Evolutionary conservation across 2,113 vertebrate genomes (phyloP).

Genomic region (Guaruba guarouba): DNA sequence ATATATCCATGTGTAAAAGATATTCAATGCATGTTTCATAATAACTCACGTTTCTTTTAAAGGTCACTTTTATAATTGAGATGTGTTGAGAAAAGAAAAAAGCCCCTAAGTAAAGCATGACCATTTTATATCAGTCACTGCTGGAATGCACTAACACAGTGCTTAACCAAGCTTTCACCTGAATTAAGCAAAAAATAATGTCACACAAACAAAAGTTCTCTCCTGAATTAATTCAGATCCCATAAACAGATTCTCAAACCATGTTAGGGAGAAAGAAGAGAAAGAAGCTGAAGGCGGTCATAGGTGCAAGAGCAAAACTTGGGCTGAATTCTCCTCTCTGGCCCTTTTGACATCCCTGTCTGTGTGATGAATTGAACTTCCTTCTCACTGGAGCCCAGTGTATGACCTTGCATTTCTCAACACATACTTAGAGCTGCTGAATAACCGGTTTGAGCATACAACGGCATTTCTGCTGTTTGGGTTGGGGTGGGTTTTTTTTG

Average conservation of each 20-base stretch:
- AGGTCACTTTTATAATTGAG: background rate
- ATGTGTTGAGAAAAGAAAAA: background rate
- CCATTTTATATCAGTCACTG: background rate
- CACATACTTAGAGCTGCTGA: slow-evolving; percentile 30
- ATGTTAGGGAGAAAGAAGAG: background rate
- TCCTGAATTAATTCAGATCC: background rate
- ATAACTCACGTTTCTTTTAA: background rate
- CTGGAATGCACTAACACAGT: background rate
- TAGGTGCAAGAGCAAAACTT: background rate
- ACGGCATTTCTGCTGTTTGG: background rate
- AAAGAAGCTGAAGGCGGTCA: background rate
- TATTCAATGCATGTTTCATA: background rate
- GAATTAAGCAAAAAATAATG: background rate
- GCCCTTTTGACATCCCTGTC: background rate
- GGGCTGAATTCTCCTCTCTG: background rate
- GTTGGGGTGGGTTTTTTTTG: accelerated
- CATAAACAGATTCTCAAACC: background rate
- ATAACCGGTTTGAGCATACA: background rate
- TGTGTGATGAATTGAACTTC: background rate
- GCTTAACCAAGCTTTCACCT: background rate
- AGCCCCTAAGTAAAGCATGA: background rate
- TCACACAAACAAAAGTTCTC: background rate
- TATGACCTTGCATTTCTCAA: background rate
- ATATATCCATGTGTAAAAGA: background rate
- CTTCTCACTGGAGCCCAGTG: background rate